phyloP scores from a whole-genome alignment of 1,140 invertebrate species.

The Drosophila simulans region DNA sequence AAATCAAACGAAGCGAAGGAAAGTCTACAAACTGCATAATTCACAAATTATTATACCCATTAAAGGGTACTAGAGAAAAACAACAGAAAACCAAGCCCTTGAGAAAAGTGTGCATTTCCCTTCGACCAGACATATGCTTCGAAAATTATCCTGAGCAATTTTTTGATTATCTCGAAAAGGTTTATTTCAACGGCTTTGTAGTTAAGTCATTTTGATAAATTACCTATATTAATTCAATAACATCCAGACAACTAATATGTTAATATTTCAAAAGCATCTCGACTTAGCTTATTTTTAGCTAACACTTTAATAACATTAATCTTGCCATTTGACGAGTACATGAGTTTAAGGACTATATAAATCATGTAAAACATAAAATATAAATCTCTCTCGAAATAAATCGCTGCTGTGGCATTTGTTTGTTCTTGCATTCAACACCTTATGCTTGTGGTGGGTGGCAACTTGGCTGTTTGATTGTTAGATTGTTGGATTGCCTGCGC shows the following conservation, averaged over 20 bases:
- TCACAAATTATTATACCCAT: conserved; percentile 72
- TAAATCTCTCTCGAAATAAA: conserved; percentile 31
- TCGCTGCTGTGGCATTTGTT: conserved; percentile 43
- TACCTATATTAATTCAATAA: background rate
- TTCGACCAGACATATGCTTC: conserved; percentile 1
- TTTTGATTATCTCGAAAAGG: conserved; percentile 30
- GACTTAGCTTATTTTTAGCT: background rate
- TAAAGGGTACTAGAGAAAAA: conserved; percentile 39
- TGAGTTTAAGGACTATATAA: conserved; percentile 1
- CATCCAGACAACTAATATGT: background rate
- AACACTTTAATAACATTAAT: too few species aligned
- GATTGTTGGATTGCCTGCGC: conserved; percentile 31
- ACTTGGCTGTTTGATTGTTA: conserved; percentile 53
- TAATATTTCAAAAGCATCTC: background rate
- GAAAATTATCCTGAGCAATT: conserved; percentile 52
- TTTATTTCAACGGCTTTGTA: too few species aligned
- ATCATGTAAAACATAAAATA: conserved; percentile 17
- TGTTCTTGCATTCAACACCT: conserved; percentile 42
- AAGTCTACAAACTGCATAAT: conserved; percentile 66
- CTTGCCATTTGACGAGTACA: too few species aligned
- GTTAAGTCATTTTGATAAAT: too few species aligned
- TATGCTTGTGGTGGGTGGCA: conserved; percentile 24
- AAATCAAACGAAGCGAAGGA: conserved; percentile 27
- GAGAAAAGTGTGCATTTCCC: conserved; percentile 2
- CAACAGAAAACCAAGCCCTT: conserved; percentile 28